Evolutionary conservation across 2,797 vertebrate genomes (phyloP), one percentile per base, ranked within the genome.

Genomic region (Manis pentadactyla): DNA sequence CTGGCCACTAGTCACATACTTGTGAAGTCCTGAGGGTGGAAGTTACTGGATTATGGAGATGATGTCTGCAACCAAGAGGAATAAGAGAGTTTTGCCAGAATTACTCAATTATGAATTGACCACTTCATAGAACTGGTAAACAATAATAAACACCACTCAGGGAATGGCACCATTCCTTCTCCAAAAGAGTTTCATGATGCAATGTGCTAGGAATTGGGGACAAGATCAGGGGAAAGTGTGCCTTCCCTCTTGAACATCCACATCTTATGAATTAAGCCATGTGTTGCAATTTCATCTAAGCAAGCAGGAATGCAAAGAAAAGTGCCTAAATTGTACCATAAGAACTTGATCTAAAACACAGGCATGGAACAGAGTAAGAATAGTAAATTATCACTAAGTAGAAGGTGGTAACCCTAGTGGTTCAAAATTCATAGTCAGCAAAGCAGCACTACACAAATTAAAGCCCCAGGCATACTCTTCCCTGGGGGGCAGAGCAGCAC

Each of bases 231-330:
- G 39, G 73, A 7, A 94, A 91, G 64, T 84, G n/a, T 14, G 46
- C 66, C 82, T 96, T 97, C 39, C 61, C 64, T 69, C 27, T 2
- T 68, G 82, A 96, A 75, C 34, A 81, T 88, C 71, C 57, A 82
- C 82, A 84, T 93, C 94, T 77, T 87, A 79, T 63, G 96, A 96
- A 97, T 96, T 93, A 95, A 93, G 78, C 64, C 89, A 87, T 69
- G 74, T 90, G 77, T 74, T 94, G 46, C 91, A 89, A 96, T 96
- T 97, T 96, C 97, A 96, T 96, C 93, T 95, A 97, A 96, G 90
- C 78, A 88, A 94, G 91, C 66, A 97, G 64, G 82, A 97, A 97
- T 95, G 94, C 74, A 85, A 91, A 96, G 93, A 89, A 94, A 95
- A 93, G 82, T 0, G 2, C 68, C 53, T 93, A 95, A 95, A 88